Conservation (phyloP, 2,797 vertebrate species). For the Enteromius treurensis region DNA sequence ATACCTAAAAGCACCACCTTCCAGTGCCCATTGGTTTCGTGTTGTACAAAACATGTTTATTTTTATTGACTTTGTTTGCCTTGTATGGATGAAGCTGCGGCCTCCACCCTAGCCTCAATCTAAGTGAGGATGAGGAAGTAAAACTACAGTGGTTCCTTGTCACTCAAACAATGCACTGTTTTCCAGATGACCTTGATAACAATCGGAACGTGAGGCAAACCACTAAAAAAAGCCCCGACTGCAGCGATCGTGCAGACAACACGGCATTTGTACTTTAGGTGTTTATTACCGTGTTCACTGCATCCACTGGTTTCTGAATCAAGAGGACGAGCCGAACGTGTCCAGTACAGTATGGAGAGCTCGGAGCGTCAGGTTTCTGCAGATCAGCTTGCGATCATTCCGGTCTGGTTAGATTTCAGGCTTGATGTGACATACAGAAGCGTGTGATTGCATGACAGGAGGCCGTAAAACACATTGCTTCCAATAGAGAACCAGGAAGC, state of each 20-base stretch:
- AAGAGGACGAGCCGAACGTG: not conserved
- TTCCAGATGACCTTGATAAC: not conserved
- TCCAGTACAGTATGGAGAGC: not conserved
- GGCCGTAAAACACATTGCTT: not conserved
- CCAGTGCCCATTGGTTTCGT: not conserved
- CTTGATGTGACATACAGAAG: not conserved
- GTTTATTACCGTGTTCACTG: not conserved
- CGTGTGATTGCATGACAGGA: not conserved
- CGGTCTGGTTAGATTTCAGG: constrained; percentile 40
- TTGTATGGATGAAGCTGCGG: not conserved
- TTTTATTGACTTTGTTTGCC: constrained; percentile 16
- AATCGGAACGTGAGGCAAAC: not conserved
- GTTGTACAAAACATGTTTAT: not conserved
- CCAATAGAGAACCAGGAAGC: constrained; percentile 5
- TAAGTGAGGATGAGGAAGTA: constrained; percentile 25
- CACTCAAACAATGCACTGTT: not conserved
- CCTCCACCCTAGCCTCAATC: not conserved
- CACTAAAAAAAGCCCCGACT: not conserved
- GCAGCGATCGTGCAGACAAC: not conserved
- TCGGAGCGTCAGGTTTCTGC: constrained; percentile 32
- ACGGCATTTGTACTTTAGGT: not conserved
- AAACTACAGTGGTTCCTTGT: constrained; percentile 20
- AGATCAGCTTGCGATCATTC: constrained; percentile 38
- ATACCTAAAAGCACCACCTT: not conserved
- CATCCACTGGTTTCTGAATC: not conserved